These are phyloP conservation scores for Chrosomus eos DNA, from an alignment of 2,797 vertebrate species.

Conservation along the genomic window DNA sequence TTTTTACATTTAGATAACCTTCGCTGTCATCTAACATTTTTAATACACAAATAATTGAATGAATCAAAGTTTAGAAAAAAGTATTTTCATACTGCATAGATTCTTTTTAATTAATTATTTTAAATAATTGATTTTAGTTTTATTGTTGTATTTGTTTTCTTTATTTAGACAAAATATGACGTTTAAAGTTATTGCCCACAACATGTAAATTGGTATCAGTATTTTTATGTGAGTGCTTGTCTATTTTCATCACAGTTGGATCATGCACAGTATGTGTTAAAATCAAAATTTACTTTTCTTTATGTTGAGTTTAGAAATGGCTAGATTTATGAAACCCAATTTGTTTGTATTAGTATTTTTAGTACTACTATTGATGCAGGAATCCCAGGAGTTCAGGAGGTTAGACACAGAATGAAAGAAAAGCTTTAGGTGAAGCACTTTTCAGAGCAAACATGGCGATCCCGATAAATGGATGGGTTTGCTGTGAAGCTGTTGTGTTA, in stretches of 20 bases:
- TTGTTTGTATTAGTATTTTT: slow-evolving; percentile 29
- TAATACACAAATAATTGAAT: not conserved
- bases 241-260: too few species aligned
- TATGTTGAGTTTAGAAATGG: not conserved
- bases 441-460: slow-evolving; percentile 18
- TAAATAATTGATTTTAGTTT: not conserved
- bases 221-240: too few species aligned
- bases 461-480: slow-evolving; percentile 33
- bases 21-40: too few species aligned
- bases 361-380: not conserved
- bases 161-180: not conserved
- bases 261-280: not conserved
- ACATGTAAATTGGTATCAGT: too few species aligned
- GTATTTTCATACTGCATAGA: not conserved
- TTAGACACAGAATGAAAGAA: not conserved
- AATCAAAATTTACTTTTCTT: too few species aligned
- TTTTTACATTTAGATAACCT: not conserved
- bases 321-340: not conserved
- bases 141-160: too few species aligned
- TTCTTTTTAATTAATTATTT: not conserved
- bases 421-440: not conserved
- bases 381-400: not conserved
- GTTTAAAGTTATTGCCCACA: not conserved
- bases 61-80: not conserved
- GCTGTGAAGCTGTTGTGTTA: slow-evolving; percentile 33